phyloP scores from a whole-genome alignment of 2,797 vertebrate species.

The Propithecus perrieri region DNA sequence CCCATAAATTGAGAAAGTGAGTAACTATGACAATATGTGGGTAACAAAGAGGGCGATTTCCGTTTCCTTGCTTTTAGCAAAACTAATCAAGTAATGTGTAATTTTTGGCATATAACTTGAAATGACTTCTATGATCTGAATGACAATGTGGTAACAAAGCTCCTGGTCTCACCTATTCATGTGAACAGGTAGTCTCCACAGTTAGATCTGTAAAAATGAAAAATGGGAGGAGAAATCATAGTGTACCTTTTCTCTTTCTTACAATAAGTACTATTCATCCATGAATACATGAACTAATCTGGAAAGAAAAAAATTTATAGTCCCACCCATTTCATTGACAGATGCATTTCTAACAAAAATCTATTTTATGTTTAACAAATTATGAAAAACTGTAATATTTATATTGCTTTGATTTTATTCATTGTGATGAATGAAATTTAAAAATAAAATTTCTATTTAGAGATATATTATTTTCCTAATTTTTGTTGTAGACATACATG shows the following conservation, averaged over 20 bases:
- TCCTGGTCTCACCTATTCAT: not conserved
- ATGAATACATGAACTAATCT: not conserved
- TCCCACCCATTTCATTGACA: not conserved
- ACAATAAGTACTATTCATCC: not conserved
- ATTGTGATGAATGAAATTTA: not conserved
- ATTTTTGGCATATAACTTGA: not conserved
- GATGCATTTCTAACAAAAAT: not conserved
- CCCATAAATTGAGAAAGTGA: not conserved
- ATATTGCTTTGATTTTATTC: not conserved
- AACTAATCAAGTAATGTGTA: not conserved
- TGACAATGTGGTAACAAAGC: not conserved
- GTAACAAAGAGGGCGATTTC: not conserved
- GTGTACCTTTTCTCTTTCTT: not conserved
- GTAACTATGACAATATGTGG: not conserved
- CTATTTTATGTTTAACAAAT: not conserved
- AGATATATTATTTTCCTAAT: not conserved
- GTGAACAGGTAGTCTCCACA: not conserved
- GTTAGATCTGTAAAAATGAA: not conserved
- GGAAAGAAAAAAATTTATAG: not conserved
- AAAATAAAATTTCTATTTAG: conserved; percentile 11
- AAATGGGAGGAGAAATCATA: not conserved
- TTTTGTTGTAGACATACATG: not conserved
- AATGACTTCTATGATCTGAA: not conserved
- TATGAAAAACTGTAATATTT: not conserved
- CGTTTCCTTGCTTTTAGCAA: not conserved